Evolutionary conservation across 2,113 vertebrate species (phyloP), one percentile per base, ranked within the genome.

Genomic region (Hypanus sabinus): DNA sequence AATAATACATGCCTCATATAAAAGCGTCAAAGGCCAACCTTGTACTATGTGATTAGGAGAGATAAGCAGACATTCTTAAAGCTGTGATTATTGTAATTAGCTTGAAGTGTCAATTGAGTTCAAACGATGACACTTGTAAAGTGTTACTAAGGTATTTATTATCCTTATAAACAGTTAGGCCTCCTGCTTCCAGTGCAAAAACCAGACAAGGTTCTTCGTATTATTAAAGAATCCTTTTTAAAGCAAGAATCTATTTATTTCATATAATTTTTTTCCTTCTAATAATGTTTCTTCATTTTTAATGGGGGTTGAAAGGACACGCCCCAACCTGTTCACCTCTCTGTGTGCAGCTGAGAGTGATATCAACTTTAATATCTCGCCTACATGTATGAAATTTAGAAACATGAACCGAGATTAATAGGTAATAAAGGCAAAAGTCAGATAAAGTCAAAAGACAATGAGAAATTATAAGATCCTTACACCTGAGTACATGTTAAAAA

Each of bases 1-100:
- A 99, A 98, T 99, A 99, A 98, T 98, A 98, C 98, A 98, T 98
- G 98, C 98, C 22, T 93, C 68, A 73, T 93, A 93, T 93, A 93
- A 93, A 93, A 93, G 68, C 91, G 91, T 93, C 91, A 93, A 93
- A 73, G 91, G 91, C 91, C 91, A 73, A 96, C 98, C 95, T 97
- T 97, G 97, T 96, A 96, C 97, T 95, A 96, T 98, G 98, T 98
- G 98, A 98, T 98, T 98, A 98, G 97, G 96, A 96, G 97, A 97
- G 98, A 98, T 98, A 98, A 98, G 97, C 97, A 98, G 97, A 98
- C 97, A 97, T 98, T 97, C 97, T 97, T 96, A 97, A 97, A 98
- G 96, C 97, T 97, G 95, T 99, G 98, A 99, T 99, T 97, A 99
- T 98, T 97, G 98, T 99, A 99, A 99, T 99, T 99, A 99, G 97